These are phyloP conservation scores for Colinus virginianus DNA, from an alignment of 2,113 vertebrate species.

Conservation along the genomic window DNA sequence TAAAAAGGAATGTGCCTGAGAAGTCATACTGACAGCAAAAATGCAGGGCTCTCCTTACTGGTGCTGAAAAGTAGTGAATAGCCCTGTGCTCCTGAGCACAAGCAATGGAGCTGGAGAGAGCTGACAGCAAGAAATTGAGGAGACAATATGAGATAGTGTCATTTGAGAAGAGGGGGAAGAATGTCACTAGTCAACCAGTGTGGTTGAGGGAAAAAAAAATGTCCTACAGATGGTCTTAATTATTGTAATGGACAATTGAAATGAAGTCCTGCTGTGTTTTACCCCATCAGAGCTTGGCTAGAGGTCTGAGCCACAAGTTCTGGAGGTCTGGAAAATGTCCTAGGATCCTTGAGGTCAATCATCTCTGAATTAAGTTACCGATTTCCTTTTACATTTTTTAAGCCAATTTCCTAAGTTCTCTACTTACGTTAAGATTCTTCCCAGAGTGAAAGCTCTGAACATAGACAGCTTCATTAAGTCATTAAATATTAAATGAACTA, in stretches of 20 bases:
- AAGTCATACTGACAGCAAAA: not conserved
- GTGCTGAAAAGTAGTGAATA: not conserved
- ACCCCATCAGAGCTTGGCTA: slow-evolving; percentile 7
- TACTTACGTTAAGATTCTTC: slow-evolving; percentile 56
- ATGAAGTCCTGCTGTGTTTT: not conserved
- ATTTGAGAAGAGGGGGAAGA: not conserved
- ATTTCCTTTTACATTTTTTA: slow-evolving; percentile 68
- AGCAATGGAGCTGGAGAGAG: not conserved
- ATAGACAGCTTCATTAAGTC: slow-evolving; percentile 71
- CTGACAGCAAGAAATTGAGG: not conserved
- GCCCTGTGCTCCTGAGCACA: not conserved
- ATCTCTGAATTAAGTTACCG: slow-evolving; percentile 69
- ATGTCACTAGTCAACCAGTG: not conserved
- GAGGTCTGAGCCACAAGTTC: slow-evolving; percentile 29
- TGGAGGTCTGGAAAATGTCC: slow-evolving; percentile 60
- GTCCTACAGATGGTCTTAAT: slow-evolving; percentile 27
- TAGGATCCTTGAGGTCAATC: slow-evolving; percentile 56
- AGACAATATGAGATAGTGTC: not conserved
- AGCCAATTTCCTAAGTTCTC: slow-evolving; percentile 62
- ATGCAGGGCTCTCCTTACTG: not conserved
- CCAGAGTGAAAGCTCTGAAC: slow-evolving; percentile 66
- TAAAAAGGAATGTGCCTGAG: not conserved
- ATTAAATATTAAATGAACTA: slow-evolving; percentile 81
- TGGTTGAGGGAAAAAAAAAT: not conserved
- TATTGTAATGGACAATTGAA: slow-evolving; percentile 25